Base-by-base conservation (phyloP, 2,113 vertebrate species). In the Odocoileus hemionus region DNA sequence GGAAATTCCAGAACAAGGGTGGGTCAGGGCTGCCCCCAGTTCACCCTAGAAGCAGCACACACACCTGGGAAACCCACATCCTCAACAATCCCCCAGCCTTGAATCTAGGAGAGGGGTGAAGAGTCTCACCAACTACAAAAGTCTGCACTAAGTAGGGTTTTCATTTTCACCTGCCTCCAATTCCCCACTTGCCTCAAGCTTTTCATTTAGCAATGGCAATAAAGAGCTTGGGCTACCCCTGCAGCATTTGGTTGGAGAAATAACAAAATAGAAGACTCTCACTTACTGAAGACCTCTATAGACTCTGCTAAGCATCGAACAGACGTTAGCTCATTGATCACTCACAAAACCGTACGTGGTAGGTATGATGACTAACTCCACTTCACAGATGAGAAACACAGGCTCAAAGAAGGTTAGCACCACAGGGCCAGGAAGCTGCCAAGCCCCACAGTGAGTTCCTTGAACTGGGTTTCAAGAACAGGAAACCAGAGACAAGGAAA, bases 361-460 rank as follows among this genome's bases (percentile, higher is more conserved):
- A 89, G 86, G 70, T 30, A 16, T 26, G 61, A 92, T 96, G 95
- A 97, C 94, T 96, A 85, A 95, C 52, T 74, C 61, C 83, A 54
- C 9, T 86, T 87, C 92, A 74, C 67, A 80, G 67, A 89, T 94
- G 61, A 89, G 94, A 97, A 97, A 83, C 45, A 23, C 54, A 84
- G 57, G 88, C 91, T 76, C 70, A 84, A 94, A 95, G 76, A 28
- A 84, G 45, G 30, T 57, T 2, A 67, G 84, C n/a, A n/a, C 26
- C 60, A 6, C 45, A 57, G 33, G 57, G 78, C 50, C 74, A 9
- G 17, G 23, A 61, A 67, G 87, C 25, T 23, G 70, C 30, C 79
- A 80, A 28, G 70, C 61, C 6, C 61, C 14, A 0, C 54, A 55
- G 45, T 4, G 16, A n/a, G 58, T 57, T 21, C 86, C 64, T 7